These are phyloP conservation scores for Drosophila mojavensis DNA, from an alignment of 1,140 invertebrate genomes.

Conservation along the genomic window DNA sequence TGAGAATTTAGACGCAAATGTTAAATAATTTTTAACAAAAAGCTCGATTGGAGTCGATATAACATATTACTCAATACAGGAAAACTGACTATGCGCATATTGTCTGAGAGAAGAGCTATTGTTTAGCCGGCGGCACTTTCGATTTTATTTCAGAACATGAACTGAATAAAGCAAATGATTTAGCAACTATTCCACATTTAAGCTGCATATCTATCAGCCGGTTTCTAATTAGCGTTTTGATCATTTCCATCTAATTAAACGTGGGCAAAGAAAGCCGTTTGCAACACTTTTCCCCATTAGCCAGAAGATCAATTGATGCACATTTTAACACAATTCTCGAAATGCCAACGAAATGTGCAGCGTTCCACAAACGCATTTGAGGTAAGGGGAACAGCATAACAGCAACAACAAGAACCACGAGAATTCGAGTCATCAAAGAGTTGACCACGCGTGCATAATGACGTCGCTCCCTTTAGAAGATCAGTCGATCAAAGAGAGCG, in stretches of 20 bases:
- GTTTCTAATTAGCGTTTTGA: no score
- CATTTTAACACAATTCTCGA: conserved; percentile 20
- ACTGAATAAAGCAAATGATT: no score
- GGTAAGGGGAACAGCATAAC: not conserved
- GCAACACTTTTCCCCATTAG: conserved; percentile 8
- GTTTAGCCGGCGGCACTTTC: conserved; percentile 15
- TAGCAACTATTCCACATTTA: no score
- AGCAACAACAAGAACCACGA: conserved; percentile 4
- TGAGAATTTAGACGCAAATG: not conserved
- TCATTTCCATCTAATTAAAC: not conserved
- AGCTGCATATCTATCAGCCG: no score
- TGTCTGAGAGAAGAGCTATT: not conserved
- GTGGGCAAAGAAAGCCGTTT: not conserved
- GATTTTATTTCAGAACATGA: not conserved
- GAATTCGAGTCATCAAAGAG: conserved; percentile 58
- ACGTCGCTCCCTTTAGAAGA: conserved; percentile 77
- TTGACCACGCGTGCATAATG: conserved; percentile 80
- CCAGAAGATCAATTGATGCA: conserved; percentile 10
- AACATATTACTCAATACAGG: not conserved
- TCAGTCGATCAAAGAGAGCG: conserved; percentile 80
- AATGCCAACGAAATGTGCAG: conserved; percentile 31
- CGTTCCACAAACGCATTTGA: conserved; percentile 14
- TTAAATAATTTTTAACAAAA: not conserved
- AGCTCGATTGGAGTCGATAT: not conserved
- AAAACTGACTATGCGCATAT: not conserved